phyloP scores from a whole-genome alignment of 2,113 vertebrate genomes.

The Platysteira castanea region DNA sequence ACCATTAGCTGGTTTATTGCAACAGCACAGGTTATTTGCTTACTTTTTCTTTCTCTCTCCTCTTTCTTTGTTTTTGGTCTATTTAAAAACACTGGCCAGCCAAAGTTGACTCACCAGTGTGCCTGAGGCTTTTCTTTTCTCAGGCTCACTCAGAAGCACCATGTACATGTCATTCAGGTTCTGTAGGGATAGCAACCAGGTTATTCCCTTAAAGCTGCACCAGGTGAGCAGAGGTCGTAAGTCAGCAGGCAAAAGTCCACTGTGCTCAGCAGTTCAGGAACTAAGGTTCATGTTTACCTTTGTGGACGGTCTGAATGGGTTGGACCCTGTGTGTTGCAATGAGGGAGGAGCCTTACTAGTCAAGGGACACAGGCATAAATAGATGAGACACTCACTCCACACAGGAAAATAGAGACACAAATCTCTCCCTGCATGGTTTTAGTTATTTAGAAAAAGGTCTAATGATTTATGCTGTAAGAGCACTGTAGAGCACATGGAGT shows the following conservation, averaged over 20 bases:
- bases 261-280: neutral
- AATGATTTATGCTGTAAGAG: neutral
- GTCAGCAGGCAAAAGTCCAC: neutral
- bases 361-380: neutral
- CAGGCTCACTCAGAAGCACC: neutral
- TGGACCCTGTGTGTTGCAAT: neutral
- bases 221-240: neutral
- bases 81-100: neutral
- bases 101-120: neutral
- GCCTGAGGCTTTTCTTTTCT: neutral
- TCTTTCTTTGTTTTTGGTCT: neutral
- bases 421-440: neutral
- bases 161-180: neutral
- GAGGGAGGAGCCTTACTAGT: neutral
- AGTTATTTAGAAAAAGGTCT: neutral
- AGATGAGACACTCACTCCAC: neutral
- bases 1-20: neutral
- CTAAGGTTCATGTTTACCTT: slow-evolving; percentile 45
- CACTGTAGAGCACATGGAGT: neutral
- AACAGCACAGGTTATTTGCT: neutral
- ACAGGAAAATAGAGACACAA: neutral
- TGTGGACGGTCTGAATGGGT: neutral
- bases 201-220: neutral
- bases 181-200: neutral
- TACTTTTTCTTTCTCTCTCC: neutral